A percentile compares a stretch with the other conserved stretches of the same genome.
Conservation (phyloP, 2,113 vertebrate genomes). For the Pipra filicauda region DNA sequence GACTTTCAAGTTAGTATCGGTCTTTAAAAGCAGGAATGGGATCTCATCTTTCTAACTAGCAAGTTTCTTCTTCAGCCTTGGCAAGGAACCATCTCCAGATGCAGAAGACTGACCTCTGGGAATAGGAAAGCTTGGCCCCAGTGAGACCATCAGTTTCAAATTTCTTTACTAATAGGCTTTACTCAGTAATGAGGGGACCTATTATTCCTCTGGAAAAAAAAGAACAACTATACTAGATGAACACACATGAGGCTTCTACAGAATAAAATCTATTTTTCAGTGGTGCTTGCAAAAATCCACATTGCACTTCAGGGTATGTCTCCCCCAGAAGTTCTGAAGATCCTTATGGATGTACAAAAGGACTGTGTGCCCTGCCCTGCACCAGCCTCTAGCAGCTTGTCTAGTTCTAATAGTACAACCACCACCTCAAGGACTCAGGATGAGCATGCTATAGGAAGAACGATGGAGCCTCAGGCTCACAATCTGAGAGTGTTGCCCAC, state of each 20-base stretch:
- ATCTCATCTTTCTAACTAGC: neutral
- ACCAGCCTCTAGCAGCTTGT: neutral
- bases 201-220: neutral
- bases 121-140: neutral
- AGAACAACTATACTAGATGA: neutral
- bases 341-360: neutral
- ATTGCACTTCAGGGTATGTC: neutral
- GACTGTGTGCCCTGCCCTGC: too few species aligned
- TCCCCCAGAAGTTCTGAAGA: neutral
- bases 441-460: rapidly evolving
- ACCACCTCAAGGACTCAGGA: neutral
- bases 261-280: neutral
- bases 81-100: neutral
- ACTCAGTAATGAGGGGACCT: neutral
- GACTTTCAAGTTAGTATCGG: neutral
- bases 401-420: neutral
- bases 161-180: neutral
- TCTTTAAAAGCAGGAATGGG: neutral
- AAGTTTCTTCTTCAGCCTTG: neutral
- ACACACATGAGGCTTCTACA: neutral
- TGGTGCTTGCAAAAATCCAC: neutral
- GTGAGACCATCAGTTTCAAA: neutral
- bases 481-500: neutral
- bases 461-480: neutral
- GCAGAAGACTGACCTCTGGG: neutral